Evolutionary conservation across 2,888 invertebrate genomes (phyloP).

Genomic region (Synergus laeviventris): DNA sequence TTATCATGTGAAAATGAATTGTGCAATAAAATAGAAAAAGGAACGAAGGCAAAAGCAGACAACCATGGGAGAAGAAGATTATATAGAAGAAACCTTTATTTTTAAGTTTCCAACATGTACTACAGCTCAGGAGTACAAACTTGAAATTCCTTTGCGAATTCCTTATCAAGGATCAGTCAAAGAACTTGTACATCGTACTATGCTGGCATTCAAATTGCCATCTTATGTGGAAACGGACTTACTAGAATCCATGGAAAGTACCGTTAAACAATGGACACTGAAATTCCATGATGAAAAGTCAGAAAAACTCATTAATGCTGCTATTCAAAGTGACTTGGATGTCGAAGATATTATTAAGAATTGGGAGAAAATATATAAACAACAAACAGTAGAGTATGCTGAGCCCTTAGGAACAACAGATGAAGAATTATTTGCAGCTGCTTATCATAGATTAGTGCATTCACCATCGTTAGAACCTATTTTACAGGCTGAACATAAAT

Average conservation of each 20-base stretch:
- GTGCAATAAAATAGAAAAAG: neutral
- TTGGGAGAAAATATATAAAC: constrained; percentile 88
- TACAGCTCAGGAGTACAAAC: constrained; percentile 77
- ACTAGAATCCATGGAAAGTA: constrained; percentile 79
- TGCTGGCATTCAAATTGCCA: constrained; percentile 83
- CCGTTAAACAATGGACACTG: constrained; percentile 82
- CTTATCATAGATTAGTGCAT: constrained; percentile 89
- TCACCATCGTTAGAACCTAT: constrained; percentile 92
- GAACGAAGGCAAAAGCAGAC: neutral
- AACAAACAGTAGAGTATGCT: constrained; percentile 89
- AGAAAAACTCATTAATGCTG: constrained; percentile 80
- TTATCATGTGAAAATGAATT: neutral
- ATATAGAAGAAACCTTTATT: constrained; percentile 68
- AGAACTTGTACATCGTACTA: constrained; percentile 82
- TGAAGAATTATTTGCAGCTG: constrained; percentile 90
- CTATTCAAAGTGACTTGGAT: constrained; percentile 81
- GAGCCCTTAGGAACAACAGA: constrained; percentile 89
- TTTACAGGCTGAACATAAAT: constrained; percentile 90
- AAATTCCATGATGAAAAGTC: constrained; percentile 83
- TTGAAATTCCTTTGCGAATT: constrained; percentile 81
- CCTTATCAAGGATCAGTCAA: constrained; percentile 80
- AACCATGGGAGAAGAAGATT: constrained; percentile 67
- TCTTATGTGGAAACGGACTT: constrained; percentile 83
- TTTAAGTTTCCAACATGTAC: constrained; percentile 81
- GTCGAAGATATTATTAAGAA: constrained; percentile 86